Base-by-base conservation (phyloP, 2,113 vertebrate genomes). In the Leptosomus discolor region DNA sequence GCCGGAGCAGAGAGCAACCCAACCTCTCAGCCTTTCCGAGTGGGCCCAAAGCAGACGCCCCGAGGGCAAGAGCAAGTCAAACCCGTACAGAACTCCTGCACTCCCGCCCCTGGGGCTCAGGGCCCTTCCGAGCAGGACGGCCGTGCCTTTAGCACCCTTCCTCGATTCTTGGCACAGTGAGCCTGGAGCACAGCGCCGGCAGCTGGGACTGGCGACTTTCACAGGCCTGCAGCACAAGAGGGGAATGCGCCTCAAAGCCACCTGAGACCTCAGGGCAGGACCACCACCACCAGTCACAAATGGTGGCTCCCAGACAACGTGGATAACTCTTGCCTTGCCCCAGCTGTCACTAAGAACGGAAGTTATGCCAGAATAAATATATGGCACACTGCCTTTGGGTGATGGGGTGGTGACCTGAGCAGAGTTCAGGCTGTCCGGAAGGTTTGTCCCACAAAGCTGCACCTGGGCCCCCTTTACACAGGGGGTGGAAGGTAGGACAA, bases 351-450 rank as follows among this genome's bases (percentile, higher is more conserved):
- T 37, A 2, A 50, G 45, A 27, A 30, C 1, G 13, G 53, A 56
- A 51, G 36, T 39, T n/a, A 65, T 77, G 18, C 4, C 6, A 84
- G 43, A 74, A 36, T 10, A 46, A 87, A 63, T 0, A 37, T 0
- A 51, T 1, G 3, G 16, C 36, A 56, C 12, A 1, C 14, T 57
- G 75, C 43, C 50, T 27, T 60, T 6, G 69, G 21, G 41, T 37
- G 50, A 27, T 45, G 45, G 24, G 4, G 5, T 4, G 54, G 37
- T 27, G 65, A 75, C 39, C 12, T 0, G 0, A 41, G 48, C 45
- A 83, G 58, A 88, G 57, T 2, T 32, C 45, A 48, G 18, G 64
- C 30, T 51, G 9, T 4, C 45, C 3, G 1, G 23, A 81, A 80
- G 32, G 50, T 12, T 27, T 36, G 27, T 15, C 50, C 41, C 8